These are phyloP conservation scores for Cyphomyrmex costatus DNA, from an alignment of 1,140 invertebrate genomes.

Conservation along the genomic window DNA sequence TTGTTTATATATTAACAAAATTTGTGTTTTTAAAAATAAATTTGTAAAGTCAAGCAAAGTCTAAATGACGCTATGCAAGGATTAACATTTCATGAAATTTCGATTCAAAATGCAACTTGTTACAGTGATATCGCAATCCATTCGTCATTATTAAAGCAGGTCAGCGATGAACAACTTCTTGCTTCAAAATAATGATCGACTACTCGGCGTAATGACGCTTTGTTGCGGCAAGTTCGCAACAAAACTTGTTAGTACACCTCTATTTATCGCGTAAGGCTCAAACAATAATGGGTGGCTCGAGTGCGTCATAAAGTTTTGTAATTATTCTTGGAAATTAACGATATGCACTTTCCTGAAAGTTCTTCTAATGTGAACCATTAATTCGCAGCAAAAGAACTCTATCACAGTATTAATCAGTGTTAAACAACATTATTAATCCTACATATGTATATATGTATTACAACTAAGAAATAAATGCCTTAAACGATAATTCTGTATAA, in stretches of 20 bases:
- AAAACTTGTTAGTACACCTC: slow-evolving; percentile 34
- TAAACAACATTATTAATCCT: background rate
- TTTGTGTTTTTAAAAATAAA: background rate
- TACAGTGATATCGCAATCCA: background rate
- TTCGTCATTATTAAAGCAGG: background rate
- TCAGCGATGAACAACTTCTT: background rate
- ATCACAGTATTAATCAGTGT: slow-evolving; percentile 9
- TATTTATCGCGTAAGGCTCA: slow-evolving; percentile 27
- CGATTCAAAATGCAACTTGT: background rate
- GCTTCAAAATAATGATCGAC: slow-evolving; percentile 42
- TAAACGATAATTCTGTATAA: no score
- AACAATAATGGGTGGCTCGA: slow-evolving; percentile 27
- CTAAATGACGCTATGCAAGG: background rate
- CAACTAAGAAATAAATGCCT: no score
- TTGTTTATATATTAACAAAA: background rate
- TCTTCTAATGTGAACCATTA: slow-evolving; percentile 18
- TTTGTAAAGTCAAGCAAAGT: background rate
- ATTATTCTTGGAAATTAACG: slow-evolving; percentile 46
- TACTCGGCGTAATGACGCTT: slow-evolving; percentile 15
- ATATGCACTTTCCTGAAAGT: slow-evolving; percentile 29
- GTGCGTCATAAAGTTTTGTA: slow-evolving; percentile 26
- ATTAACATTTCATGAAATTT: background rate
- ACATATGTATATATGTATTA: background rate
- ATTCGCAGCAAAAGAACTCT: background rate
- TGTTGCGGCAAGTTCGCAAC: slow-evolving; percentile 12